Conservation (phyloP, 1,140 invertebrate genomes). For the Laupala kohalensis region DNA sequence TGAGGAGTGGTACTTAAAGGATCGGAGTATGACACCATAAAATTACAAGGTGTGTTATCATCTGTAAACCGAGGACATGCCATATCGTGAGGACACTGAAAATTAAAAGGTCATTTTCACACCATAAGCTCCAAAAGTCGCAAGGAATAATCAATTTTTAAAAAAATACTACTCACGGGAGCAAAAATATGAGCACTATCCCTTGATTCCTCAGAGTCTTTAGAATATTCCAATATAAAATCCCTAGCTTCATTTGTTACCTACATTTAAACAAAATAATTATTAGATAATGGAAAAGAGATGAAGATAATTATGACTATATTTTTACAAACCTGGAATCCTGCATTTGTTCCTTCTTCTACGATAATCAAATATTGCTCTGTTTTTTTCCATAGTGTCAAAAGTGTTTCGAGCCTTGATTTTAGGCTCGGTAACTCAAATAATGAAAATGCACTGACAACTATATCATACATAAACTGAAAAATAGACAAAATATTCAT, state of each 20-base stretch:
- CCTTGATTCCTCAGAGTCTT: constrained; percentile 25
- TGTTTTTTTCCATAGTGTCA: constrained; percentile 78
- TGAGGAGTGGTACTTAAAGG: constrained; percentile 35
- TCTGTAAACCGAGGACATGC: constrained; percentile 53
- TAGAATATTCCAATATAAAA: constrained; percentile 43
- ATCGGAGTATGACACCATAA: constrained; percentile 44
- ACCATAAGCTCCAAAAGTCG: background rate
- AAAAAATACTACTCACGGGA: constrained; percentile 45
- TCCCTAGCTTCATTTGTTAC: constrained; percentile 59
- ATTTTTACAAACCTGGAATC: constrained; percentile 44
- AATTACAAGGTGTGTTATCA: constrained; percentile 59
- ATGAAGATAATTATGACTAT: constrained; percentile 10
- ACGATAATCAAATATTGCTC: constrained; percentile 67
- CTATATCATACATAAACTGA: constrained; percentile 60
- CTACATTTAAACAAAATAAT: constrained; percentile 25
- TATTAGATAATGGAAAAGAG: background rate
- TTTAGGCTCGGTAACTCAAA: constrained; percentile 59
- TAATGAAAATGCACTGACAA: constrained; percentile 66
- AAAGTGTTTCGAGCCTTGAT: constrained; percentile 51
- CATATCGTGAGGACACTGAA: constrained; percentile 66
- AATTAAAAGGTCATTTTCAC: constrained; percentile 17
- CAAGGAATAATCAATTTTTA: constrained; percentile 14
- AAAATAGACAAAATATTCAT: background rate
- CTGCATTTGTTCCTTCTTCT: constrained; percentile 69
- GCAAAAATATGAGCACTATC: constrained; percentile 53